Evolutionary conservation across 2,113 vertebrate species (phyloP).

Genomic region (Falco punctatus): DNA sequence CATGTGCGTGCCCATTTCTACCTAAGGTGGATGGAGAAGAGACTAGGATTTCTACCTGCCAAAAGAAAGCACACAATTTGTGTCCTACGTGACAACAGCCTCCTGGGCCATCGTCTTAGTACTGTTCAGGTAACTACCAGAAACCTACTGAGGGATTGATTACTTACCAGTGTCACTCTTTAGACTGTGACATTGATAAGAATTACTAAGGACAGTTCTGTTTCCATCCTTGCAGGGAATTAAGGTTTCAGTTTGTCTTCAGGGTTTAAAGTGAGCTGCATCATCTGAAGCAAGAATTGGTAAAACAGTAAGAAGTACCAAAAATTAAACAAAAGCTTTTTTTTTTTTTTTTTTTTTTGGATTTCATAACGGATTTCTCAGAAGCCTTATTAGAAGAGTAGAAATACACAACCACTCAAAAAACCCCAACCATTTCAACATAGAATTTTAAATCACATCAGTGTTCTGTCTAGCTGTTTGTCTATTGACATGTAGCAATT

Average conservation of each 20-base stretch:
- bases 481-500: background rate
- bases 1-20: rapidly evolving
- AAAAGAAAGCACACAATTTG: background rate
- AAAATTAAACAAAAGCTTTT: background rate
- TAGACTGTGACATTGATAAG: background rate
- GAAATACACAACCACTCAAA: background rate
- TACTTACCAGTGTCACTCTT: background rate
- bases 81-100: background rate
- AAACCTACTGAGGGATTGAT: background rate
- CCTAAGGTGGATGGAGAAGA: background rate
- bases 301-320: background rate
- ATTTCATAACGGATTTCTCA: background rate
- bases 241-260: background rate
- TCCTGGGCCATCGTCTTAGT: background rate
- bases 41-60: background rate
- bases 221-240: background rate
- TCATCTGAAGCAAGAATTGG: background rate
- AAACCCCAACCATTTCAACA: background rate
- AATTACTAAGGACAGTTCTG: background rate
- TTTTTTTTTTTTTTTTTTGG: background rate
- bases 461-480: background rate
- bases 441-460: background rate
- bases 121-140: background rate
- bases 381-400: background rate
- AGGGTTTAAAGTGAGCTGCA: background rate